Evolutionary conservation across 1,140 invertebrate genomes (phyloP).

Genomic region (Solenopsis invicta): DNA sequence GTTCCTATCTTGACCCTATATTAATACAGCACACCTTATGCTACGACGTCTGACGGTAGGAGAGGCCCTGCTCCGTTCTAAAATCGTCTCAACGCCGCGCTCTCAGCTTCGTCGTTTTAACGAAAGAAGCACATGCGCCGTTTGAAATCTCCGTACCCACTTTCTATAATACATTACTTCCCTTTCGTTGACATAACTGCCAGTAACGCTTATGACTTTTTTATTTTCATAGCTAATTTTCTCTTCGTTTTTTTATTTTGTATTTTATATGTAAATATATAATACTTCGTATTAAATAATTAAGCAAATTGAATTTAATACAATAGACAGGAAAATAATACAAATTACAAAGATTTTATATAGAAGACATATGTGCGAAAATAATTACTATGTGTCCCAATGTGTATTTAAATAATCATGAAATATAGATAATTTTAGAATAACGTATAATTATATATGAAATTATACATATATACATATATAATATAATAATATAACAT

Average conservation of each 20-base stretch:
- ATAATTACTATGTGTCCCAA: not conserved
- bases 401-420: not conserved
- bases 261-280: not conserved
- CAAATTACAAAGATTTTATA: not conserved
- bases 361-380: not conserved
- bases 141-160: constrained; percentile 35
- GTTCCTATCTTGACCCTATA: constrained; percentile 68
- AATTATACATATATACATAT: not conserved
- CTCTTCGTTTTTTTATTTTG: not conserved
- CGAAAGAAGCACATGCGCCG: constrained; percentile 79
- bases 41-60: constrained; percentile 81
- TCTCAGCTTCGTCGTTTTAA: constrained; percentile 81
- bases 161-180: constrained; percentile 62
- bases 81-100: constrained; percentile 83
- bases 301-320: constrained; percentile 3
- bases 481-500: not conserved
- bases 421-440: not conserved
- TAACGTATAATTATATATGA: not conserved
- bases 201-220: not conserved
- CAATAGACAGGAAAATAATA: not conserved
- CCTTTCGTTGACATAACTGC: constrained; percentile 65
- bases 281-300: not conserved
- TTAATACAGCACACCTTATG: constrained; percentile 79
- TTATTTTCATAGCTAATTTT: not conserved
- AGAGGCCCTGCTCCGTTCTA: constrained; percentile 85